These are phyloP conservation scores for Atta texana DNA, from an alignment of 1,140 invertebrate genomes.

Conservation along the genomic window DNA sequence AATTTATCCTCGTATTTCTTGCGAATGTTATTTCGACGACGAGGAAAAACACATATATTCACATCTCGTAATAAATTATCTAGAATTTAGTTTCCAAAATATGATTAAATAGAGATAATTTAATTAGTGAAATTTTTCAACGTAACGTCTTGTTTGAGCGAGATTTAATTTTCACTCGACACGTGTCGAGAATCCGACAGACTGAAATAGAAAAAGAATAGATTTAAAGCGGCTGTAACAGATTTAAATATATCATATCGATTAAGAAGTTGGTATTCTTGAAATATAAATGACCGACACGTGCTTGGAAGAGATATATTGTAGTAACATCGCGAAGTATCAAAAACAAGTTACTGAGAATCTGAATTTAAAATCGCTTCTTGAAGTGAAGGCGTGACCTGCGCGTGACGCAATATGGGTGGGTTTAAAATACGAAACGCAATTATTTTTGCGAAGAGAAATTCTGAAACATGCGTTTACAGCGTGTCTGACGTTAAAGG, in stretches of 20 bases:
- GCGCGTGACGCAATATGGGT: background rate
- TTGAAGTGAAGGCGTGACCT: no score
- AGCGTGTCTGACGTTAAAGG: background rate
- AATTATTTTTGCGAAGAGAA: background rate
- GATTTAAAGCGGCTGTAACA: no score
- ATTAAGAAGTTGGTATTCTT: background rate
- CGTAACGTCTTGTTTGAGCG: background rate
- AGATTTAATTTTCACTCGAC: background rate
- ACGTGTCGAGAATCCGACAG: background rate
- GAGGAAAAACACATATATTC: background rate
- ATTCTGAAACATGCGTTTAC: slow-evolving; percentile 39
- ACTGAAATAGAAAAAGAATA: background rate
- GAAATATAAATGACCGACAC: slow-evolving; percentile 40
- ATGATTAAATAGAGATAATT: no score
- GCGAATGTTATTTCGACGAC: background rate
- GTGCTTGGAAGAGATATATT: background rate
- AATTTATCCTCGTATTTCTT: background rate
- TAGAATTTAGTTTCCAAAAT: background rate
- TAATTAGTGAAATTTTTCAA: background rate
- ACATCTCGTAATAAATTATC: background rate
- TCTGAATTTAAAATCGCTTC: slow-evolving; percentile 25
- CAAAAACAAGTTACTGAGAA: background rate
- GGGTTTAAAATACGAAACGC: background rate
- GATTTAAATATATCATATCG: background rate
- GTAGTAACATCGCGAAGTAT: no score